Evolutionary conservation across 2,888 invertebrate species (phyloP).

Genomic region (Thymelicus lineola): DNA sequence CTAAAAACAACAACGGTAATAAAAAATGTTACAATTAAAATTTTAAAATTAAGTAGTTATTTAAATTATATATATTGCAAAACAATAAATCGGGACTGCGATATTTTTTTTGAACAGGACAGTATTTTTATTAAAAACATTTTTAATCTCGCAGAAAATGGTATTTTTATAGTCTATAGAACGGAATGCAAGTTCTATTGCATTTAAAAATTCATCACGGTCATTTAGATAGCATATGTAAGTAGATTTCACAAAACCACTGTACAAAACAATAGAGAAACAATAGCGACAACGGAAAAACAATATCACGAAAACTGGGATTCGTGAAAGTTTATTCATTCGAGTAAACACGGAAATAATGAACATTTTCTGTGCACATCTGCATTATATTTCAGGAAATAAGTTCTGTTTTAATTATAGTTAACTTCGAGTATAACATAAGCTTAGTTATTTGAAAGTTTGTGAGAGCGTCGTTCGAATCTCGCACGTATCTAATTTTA

Average conservation of each 20-base stretch:
- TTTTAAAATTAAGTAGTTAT: too few species aligned
- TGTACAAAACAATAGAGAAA: slow-evolving; percentile 1
- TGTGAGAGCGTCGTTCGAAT: not conserved
- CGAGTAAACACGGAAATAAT: slow-evolving; percentile 31
- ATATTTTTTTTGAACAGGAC: too few species aligned
- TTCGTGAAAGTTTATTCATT: slow-evolving; percentile 26
- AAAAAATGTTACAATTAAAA: too few species aligned
- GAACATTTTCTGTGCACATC: slow-evolving; percentile 25
- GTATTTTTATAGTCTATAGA: too few species aligned
- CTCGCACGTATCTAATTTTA: too few species aligned
- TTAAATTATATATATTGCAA: too few species aligned
- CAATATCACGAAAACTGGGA: slow-evolving; percentile 27
- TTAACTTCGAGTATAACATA: not conserved
- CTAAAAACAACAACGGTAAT: too few species aligned
- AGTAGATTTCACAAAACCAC: slow-evolving; percentile 14
- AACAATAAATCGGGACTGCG: too few species aligned
- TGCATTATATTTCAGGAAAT: slow-evolving; percentile 25
- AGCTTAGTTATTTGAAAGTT: not conserved
- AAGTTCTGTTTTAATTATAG: not conserved
- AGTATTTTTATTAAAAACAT: too few species aligned
- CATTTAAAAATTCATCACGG: slow-evolving; percentile 13
- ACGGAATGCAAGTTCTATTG: not conserved
- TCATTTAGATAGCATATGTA: slow-evolving; percentile 18
- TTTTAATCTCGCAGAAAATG: too few species aligned
- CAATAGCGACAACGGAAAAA: slow-evolving; percentile 28